These are phyloP conservation scores for Erinaceus europaeus DNA, from an alignment of 2,113 vertebrate species.

Conservation along the genomic window DNA sequence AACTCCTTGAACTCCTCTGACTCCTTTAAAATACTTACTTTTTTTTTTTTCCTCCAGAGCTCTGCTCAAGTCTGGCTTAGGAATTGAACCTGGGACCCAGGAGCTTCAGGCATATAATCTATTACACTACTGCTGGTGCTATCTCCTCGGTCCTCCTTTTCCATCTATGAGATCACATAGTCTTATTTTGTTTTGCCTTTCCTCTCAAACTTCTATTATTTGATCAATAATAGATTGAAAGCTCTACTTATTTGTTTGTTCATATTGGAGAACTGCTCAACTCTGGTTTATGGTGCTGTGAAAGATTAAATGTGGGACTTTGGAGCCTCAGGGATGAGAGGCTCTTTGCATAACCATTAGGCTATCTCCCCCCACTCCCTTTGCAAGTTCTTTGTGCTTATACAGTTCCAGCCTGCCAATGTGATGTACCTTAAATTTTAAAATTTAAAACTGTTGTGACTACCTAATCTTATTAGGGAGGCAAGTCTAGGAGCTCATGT, in stretches of 20 bases:
- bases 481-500: not conserved
- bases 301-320: too few species aligned
- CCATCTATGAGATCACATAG: not conserved
- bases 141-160: not conserved
- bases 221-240: not conserved
- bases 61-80: too few species aligned
- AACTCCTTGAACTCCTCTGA: not conserved
- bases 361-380: not conserved
- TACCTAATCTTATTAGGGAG: not conserved
- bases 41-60: too few species aligned
- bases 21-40: not conserved
- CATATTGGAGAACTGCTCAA: too few species aligned
- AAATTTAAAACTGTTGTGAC: not conserved
- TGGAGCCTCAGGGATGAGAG: too few species aligned
- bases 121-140: too few species aligned
- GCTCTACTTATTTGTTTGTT: too few species aligned
- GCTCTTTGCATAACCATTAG: not conserved
- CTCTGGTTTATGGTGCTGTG: too few species aligned
- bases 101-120: too few species aligned
- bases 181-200: not conserved
- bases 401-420: too few species aligned
- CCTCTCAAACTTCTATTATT: not conserved
- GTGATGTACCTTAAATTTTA: accelerated
- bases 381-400: not conserved
- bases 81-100: too few species aligned